Base-by-base conservation (phyloP, 2,888 invertebrate species). In the Euzophera pinguis region DNA sequence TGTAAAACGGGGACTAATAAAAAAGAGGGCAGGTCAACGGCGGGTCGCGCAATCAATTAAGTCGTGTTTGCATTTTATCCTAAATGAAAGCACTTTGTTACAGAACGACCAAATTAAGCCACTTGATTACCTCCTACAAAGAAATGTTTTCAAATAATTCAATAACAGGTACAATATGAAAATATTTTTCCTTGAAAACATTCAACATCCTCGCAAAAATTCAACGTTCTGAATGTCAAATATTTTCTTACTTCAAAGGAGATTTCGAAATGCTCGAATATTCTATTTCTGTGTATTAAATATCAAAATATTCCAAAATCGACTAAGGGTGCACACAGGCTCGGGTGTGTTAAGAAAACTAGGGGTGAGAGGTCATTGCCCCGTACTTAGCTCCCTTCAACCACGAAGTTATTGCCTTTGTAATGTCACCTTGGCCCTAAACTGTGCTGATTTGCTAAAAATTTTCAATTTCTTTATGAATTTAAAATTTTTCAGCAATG, bases 361-460 rank as follows among this genome's bases (percentile, higher is more conserved):
- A 78, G 75, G 87, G 87, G 85, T 81, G 84, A 69, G 71, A 78
- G 86, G 82, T 82, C 80, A 72, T 72, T 76, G 84, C 71, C 69
- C 84, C 63, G 67, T 63, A 56, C 73, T 65, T 62, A 73, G 68
- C 71, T 68, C 75, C 76, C 75, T 75, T 71, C 69, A 61, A 69
- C 69, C 69, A 73, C 75, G 65, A 75, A 75, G 72, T 73, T 67
- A 68, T 73, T 67, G 71, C 69, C 70, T 32, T 16, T 42, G 14
- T 50, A 50, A 50, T 47, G 49, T 45, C 49, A 14, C 38, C 52
- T 51, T 51, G 45, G 32, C 45, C 45, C 47, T 38, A 35, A 39
- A 32, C 35, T 51, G 39, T 27, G 12, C 39, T 32, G 27, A 52
- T 34, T 37, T 29, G 45, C 45, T 14, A 14, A 47, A 22, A 47